These are phyloP conservation scores for Pilophorus perplexus DNA, from an alignment of 2,888 invertebrate species.

Conservation along the genomic window DNA sequence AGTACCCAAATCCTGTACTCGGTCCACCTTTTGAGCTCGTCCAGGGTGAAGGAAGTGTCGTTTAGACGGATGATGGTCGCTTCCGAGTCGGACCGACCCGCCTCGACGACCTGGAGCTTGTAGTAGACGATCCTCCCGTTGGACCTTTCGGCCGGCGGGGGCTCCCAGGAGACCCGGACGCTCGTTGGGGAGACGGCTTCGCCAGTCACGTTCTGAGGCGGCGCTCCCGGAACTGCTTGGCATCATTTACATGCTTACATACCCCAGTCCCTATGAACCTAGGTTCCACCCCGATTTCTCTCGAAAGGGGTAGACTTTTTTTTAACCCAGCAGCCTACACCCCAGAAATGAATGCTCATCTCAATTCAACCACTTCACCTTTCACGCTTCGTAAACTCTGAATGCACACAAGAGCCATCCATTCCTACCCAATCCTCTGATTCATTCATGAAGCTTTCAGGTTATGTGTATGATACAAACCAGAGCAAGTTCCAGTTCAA, in stretches of 20 bases:
- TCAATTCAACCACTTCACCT: constrained; percentile 10
- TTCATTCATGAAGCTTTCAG: background rate
- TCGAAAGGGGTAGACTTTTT: background rate
- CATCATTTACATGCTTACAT: constrained; percentile 28
- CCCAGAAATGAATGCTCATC: background rate
- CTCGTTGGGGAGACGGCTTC: constrained; percentile 84
- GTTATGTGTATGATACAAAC: no score
- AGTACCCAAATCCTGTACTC: constrained; percentile 95
- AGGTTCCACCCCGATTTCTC: background rate
- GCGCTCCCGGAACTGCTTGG: constrained; percentile 86
- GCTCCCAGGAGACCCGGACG: constrained; percentile 86
- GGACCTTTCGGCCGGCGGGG: constrained; percentile 85
- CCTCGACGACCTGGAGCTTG: constrained; percentile 87
- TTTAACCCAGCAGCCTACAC: no score
- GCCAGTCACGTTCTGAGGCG: constrained; percentile 90
- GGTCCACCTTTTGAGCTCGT: constrained; percentile 91
- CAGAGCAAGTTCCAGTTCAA: no score
- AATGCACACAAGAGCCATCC: background rate
- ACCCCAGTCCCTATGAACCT: background rate
- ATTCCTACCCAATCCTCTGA: background rate
- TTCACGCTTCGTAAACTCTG: constrained; percentile 1
- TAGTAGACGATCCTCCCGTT: constrained; percentile 93
- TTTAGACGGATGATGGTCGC: constrained; percentile 77
- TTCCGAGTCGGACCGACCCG: constrained; percentile 79
- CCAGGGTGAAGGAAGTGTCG: constrained; percentile 75